Evolutionary conservation across 2,113 vertebrate genomes (phyloP).

Genomic region (Neomonachus schauinslandi): DNA sequence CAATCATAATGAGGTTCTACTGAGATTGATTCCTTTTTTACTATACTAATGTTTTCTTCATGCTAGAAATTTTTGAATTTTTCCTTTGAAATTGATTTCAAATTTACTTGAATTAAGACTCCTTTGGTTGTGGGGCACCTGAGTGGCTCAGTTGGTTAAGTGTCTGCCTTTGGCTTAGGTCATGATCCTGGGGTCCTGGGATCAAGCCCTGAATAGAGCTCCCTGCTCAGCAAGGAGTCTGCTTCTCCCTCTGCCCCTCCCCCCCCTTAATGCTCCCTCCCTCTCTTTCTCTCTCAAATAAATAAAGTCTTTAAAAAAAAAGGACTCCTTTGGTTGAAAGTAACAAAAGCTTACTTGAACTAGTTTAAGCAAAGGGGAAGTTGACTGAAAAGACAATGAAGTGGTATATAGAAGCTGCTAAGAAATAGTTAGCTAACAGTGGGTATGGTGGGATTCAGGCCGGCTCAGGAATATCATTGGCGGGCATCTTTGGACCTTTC

Average conservation of each 20-base stretch:
- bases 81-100: neutral
- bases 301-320: neutral
- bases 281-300: neutral
- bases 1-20: neutral
- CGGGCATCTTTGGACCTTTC: neutral
- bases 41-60: neutral
- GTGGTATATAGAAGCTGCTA: neutral
- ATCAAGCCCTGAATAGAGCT: neutral
- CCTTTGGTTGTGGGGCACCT: neutral
- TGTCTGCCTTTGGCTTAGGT: neutral
- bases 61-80: neutral
- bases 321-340: neutral
- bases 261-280: neutral
- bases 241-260: neutral
- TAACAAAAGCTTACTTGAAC: neutral
- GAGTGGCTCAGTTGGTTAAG: neutral
- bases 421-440: neutral
- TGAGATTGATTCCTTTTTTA: neutral
- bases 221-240: neutral
- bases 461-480: neutral
- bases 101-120: slow-evolving; percentile 23
- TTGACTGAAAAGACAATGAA: neutral
- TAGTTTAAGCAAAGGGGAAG: neutral
- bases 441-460: neutral
- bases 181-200: neutral